A percentile compares a stretch with the other conserved stretches of the same genome.
Evolutionary conservation across 2,797 vertebrate genomes (phyloP).

Genomic region (Coluber constrictor): DNA sequence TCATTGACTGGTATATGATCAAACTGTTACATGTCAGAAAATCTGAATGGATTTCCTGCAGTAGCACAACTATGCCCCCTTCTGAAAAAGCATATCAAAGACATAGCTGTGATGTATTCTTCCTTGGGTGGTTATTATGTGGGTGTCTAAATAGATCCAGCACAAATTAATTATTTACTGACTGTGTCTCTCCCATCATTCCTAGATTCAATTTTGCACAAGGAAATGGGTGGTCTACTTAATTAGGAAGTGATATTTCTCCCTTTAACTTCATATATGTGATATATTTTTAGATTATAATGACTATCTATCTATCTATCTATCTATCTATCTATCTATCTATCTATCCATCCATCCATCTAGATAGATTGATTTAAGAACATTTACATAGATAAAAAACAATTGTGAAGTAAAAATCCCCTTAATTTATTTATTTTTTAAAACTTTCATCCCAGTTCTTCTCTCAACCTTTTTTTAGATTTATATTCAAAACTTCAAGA

Average conservation of each 20-base stretch:
- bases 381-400: neutral
- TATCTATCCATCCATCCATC: no score
- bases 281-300: neutral
- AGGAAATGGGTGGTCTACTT: fast-evolving
- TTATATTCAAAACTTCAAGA: neutral
- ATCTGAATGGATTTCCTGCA: conserved; percentile 57
- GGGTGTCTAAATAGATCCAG: neutral
- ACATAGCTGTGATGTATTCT: conserved; percentile 33
- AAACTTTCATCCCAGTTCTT: neutral
- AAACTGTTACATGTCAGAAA: conserved; percentile 19
- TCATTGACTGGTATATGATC: conserved; percentile 16
- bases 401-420: neutral
- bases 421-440: neutral
- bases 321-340: no score
- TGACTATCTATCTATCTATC: no score
- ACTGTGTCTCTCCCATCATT: neutral
- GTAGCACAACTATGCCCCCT: conserved; percentile 66
- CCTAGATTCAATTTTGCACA: neutral
- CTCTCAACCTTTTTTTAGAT: neutral
- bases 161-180: neutral
- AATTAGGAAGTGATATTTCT: neutral
- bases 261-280: neutral
- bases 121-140: neutral
- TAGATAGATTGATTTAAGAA: neutral
- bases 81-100: conserved; percentile 65